Conservation (phyloP, 1,140 invertebrate genomes). For the Chelonus insularis region DNA sequence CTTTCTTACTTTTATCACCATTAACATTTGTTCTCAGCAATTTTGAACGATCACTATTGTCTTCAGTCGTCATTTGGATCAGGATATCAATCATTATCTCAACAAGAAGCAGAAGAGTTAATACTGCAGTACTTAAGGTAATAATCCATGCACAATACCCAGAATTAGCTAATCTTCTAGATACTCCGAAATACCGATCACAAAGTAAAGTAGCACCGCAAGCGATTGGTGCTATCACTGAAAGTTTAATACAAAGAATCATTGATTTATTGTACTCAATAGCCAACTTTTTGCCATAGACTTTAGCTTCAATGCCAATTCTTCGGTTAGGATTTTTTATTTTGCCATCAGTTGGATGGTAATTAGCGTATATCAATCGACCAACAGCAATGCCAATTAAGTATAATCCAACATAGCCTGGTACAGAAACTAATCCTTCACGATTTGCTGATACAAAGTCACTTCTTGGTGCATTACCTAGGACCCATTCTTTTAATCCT, state of each 20-base stretch:
- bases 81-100: conserved; percentile 59
- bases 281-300: conserved; percentile 34
- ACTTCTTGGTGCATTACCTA: conserved; percentile 63
- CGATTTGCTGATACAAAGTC: conserved; percentile 81
- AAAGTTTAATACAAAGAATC: conserved; percentile 49
- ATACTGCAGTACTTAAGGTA: conserved; percentile 61
- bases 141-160: conserved; percentile 77
- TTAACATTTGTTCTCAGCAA: not conserved
- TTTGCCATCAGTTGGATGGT: conserved; percentile 43
- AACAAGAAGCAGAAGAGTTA: conserved; percentile 61
- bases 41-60: conserved; percentile 2
- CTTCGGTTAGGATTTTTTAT: conserved; percentile 26
- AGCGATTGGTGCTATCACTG: conserved; percentile 54
- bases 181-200: conserved; percentile 60
- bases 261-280: conserved; percentile 42
- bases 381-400: conserved; percentile 74
- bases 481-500: conserved; percentile 73
- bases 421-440: conserved; percentile 83
- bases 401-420: conserved; percentile 85
- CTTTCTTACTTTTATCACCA: not conserved
- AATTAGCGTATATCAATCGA: conserved; percentile 60
- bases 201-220: conserved; percentile 57
- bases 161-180: conserved; percentile 76
- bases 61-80: conserved; percentile 19
- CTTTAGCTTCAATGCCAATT: conserved; percentile 31